These are phyloP conservation scores for Noctilio leporinus DNA, from an alignment of 2,113 vertebrate genomes.

Conservation along the genomic window DNA sequence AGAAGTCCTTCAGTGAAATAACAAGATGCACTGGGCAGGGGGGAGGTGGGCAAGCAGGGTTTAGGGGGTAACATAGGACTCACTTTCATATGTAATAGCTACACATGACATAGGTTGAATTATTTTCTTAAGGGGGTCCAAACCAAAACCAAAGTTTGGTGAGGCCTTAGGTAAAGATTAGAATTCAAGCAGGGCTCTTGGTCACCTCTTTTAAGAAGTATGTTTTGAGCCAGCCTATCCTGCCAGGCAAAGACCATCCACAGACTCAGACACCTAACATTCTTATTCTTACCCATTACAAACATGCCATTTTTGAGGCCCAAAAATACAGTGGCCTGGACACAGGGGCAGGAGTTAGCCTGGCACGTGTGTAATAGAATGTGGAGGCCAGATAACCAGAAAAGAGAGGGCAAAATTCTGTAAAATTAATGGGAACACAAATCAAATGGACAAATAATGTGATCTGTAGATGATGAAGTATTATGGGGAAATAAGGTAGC, in stretches of 20 bases:
- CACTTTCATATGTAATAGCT: background rate
- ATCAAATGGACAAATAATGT: too few relatives aligned
- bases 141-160: background rate
- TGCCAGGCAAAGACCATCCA: background rate
- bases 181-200: background rate
- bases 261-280: background rate
- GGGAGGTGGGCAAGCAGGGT: too few relatives aligned
- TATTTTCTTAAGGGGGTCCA: background rate
- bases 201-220: background rate
- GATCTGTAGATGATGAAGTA: background rate
- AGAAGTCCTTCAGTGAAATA: background rate
- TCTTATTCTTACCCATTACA: background rate
- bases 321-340: background rate
- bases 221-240: background rate
- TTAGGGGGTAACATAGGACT: too few relatives aligned
- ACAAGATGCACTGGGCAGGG: background rate
- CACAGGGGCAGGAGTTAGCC: background rate
- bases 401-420: fast-evolving
- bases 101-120: background rate
- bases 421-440: background rate
- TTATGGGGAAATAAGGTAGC: background rate
- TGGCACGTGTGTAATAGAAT: fast-evolving
- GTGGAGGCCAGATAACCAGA: background rate
- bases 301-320: fast-evolving
- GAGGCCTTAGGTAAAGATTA: background rate